Percentiles rank a stretch among this genome's conserved stretches.
phyloP scores from a whole-genome alignment of 2,113 vertebrate species.

The Guaruba guarouba region DNA sequence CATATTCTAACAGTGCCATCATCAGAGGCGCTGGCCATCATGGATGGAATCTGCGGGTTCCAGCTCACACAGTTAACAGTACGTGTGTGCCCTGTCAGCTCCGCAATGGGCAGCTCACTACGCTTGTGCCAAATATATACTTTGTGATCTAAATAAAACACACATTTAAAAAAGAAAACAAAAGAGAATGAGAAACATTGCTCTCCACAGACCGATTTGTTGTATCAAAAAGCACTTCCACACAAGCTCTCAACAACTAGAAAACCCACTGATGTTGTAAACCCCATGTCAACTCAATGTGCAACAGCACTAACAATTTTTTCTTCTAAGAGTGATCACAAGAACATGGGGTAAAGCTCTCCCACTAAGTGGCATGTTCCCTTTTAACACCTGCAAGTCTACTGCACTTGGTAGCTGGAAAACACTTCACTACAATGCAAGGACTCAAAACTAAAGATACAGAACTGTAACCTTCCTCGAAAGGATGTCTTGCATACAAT shows the following conservation, averaged over 20 bases:
- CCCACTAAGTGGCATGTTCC: neutral
- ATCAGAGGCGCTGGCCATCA: slow-evolving; percentile 97
- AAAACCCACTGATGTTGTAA: neutral
- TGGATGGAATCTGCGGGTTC: slow-evolving; percentile 91
- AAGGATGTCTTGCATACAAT: neutral
- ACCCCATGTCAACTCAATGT: rapidly evolving
- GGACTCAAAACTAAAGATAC: neutral
- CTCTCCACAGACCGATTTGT: rapidly evolving
- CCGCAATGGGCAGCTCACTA: slow-evolving; percentile 94
- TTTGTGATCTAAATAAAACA: slow-evolving; percentile 86
- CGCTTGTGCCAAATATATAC: slow-evolving; percentile 98
- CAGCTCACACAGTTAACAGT: slow-evolving; percentile 98
- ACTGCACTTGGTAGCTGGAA: neutral
- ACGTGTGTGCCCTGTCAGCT: slow-evolving; percentile 93
- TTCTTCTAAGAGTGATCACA: neutral
- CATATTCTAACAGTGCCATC: slow-evolving; percentile 96
- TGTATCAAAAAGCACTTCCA: rapidly evolving
- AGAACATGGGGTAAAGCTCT: neutral
- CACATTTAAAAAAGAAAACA: neutral
- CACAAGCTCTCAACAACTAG: neutral
- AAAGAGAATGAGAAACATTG: neutral
- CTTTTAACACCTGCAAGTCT: neutral
- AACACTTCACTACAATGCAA: neutral
- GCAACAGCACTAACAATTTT: neutral
- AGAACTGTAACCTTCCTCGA: neutral